Percentiles rank a stretch among this genome's conserved stretches.
These are phyloP conservation scores for Euleptes europaea DNA, from an alignment of 2,113 vertebrate species.

Conservation along the genomic window DNA sequence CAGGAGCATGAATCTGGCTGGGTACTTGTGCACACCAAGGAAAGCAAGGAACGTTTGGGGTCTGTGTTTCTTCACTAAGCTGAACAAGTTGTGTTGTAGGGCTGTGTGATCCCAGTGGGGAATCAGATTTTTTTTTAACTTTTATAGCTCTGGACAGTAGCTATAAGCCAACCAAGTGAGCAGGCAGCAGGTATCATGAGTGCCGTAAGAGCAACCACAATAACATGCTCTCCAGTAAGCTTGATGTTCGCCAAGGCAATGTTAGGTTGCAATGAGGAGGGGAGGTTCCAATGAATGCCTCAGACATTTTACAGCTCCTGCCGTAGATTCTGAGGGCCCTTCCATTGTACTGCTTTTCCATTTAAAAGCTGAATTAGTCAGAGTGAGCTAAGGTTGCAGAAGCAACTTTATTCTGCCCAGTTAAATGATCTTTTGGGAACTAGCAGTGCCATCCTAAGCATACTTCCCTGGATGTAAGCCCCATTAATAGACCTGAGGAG, in stretches of 20 bases:
- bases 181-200: slow-evolving; percentile 22
- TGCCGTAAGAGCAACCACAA: slow-evolving; percentile 16
- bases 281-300: not conserved
- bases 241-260: slow-evolving; percentile 24
- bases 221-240: slow-evolving; percentile 37
- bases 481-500: no score
- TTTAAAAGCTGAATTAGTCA: slow-evolving; percentile 49
- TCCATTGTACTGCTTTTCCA: slow-evolving; percentile 1
- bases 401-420: slow-evolving; percentile 9
- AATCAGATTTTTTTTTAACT: not conserved
- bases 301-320: slow-evolving; percentile 47
- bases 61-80: slow-evolving; percentile 18
- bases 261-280: slow-evolving; percentile 17
- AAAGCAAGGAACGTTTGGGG: not conserved
- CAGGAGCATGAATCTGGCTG: slow-evolving; percentile 8
- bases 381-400: slow-evolving; percentile 44
- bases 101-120: not conserved
- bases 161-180: not conserved
- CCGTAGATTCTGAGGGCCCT: slow-evolving; percentile 48
- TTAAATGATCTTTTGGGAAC: not conserved
- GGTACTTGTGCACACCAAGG: slow-evolving; percentile 20
- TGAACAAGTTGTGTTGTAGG: not conserved
- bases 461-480: no score
- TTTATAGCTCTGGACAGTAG: slow-evolving; percentile 44
- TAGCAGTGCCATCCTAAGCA: slow-evolving; percentile 35